phyloP scores from a whole-genome alignment of 2,888 invertebrate species.

The Beris morrisii region DNA sequence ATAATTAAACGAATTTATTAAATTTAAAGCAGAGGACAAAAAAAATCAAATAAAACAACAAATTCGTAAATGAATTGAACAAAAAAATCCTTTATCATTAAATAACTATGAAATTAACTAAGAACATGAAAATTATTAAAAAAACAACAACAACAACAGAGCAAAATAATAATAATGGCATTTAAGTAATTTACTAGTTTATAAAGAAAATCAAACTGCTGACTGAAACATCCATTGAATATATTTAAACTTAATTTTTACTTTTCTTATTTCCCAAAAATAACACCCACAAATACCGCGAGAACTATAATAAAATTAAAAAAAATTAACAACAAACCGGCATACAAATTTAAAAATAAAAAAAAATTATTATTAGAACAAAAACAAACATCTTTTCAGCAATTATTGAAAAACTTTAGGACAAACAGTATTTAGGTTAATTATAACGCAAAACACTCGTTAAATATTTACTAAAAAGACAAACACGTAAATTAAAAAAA shows the following conservation, averaged over 20 bases:
- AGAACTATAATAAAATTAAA: constrained; percentile 4
- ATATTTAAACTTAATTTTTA: neutral
- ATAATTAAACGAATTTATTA: constrained; percentile 39
- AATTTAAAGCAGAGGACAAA: constrained; percentile 22
- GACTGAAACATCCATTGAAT: constrained; percentile 8
- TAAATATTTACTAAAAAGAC: too few species aligned
- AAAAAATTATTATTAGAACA: constrained; percentile 20
- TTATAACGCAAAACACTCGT: too few species aligned
- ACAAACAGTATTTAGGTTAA: too few species aligned
- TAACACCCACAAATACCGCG: neutral
- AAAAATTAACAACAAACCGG: constrained; percentile 4
- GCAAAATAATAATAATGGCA: too few species aligned
- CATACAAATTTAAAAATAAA: constrained; percentile 25
- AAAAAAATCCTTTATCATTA: too few species aligned
- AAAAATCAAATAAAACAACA: constrained; percentile 27
- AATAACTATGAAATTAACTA: too few species aligned
- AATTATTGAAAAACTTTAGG: too few species aligned
- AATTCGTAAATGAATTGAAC: neutral
- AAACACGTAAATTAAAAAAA: too few species aligned
- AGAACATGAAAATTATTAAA: too few species aligned
- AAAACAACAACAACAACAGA: too few species aligned
- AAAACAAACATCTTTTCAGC: neutral
- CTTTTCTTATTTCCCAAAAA: neutral
- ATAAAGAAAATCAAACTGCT: neutral
- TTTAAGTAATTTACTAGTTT: too few species aligned